Base-by-base conservation (phyloP, 2,888 invertebrate genomes). In the Sphaerophoria rueppellii region DNA sequence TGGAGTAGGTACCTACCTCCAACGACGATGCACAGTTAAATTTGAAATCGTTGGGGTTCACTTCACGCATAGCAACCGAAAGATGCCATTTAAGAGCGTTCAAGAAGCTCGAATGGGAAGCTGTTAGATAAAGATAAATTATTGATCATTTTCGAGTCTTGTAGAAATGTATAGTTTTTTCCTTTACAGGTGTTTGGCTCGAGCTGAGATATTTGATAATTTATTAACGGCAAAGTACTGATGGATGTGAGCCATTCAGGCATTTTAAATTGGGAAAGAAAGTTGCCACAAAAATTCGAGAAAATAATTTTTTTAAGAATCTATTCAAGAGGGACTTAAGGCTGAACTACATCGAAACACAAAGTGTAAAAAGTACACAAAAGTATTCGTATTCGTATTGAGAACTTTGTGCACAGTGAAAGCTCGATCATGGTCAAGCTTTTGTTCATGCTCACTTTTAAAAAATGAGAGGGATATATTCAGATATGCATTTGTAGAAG, bases 21-120 rank as follows among this genome's bases (percentile, higher is more conserved):
- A 67, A 67, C 67, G 67, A 43, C 40, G 9, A 9, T 40, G 40
- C 40, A 40, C 9, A 7, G 40, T 6, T 24, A 40, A 40, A 37
- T 12, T 11, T 34, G n/a, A 35, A 9, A 5, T 35, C 4, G 24
- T 11, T 6, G 40, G 24, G 40, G 24, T 12, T 16, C 58, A 40
- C 7, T 4, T 3, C 11, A 50, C 50, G 14, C 63, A 48, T 37
- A 50, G 6, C 24, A 24, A 2, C 40, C 9, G n/a, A 16, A 6
- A 37, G 6, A 50, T 65, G 48, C 11, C 11, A 3, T 50, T 16
- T 35, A 5, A 48, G 0, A 34, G 34, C 0, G 16, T 50, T 35
- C 37, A 16, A 37, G 16, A 65, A 35, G 50, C 37, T 65, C 37
- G 16, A 48, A 50, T 65, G 16, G 35, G 65, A 50, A 65, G 65